Percentiles rank a stretch among this genome's conserved stretches.
Conservation (phyloP, 2,888 invertebrate species). For the Liodrosophila aerea region DNA sequence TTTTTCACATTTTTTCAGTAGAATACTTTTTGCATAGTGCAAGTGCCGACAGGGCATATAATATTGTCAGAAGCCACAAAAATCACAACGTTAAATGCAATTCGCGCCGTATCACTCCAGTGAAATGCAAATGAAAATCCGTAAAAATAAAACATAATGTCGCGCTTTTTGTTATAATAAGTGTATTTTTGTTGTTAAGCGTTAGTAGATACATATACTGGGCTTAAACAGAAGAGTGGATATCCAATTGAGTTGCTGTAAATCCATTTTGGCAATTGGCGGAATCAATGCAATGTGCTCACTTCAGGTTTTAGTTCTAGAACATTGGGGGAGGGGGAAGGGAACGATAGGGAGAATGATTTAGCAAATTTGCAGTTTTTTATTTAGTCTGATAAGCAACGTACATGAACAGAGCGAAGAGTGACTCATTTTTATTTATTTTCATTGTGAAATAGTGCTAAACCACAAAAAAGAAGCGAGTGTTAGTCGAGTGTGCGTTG, state of each 20-base stretch:
- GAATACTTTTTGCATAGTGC: no score
- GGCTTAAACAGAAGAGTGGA: slow-evolving; percentile 1
- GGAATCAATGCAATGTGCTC: slow-evolving; percentile 19
- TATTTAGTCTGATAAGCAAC: slow-evolving; percentile 16
- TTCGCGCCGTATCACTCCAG: slow-evolving; percentile 19
- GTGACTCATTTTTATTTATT: slow-evolving; percentile 6
- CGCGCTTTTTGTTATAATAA: slow-evolving; percentile 18
- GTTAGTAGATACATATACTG: slow-evolving; percentile 24
- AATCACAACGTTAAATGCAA: slow-evolving; percentile 6
- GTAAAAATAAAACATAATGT: slow-evolving; percentile 43
- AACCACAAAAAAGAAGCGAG: no score
- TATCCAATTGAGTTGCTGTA: slow-evolving; percentile 29
- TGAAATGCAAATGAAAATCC: slow-evolving; percentile 44
- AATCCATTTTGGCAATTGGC: slow-evolving; percentile 20
- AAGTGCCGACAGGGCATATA: background rate
- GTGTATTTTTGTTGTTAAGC: slow-evolving; percentile 13
- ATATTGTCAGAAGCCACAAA: no score
- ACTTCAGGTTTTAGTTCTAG: slow-evolving; percentile 27
- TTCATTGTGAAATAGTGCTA: no score
- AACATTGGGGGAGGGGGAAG: background rate
- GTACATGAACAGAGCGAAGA: background rate
- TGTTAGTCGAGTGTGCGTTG: no score
- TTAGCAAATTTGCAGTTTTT: slow-evolving; percentile 27
- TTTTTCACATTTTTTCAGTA: no score
- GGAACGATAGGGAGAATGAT: slow-evolving; percentile 1